These are phyloP conservation scores for Scolopax rusticola DNA, from an alignment of 2,797 vertebrate genomes.

Conservation along the genomic window DNA sequence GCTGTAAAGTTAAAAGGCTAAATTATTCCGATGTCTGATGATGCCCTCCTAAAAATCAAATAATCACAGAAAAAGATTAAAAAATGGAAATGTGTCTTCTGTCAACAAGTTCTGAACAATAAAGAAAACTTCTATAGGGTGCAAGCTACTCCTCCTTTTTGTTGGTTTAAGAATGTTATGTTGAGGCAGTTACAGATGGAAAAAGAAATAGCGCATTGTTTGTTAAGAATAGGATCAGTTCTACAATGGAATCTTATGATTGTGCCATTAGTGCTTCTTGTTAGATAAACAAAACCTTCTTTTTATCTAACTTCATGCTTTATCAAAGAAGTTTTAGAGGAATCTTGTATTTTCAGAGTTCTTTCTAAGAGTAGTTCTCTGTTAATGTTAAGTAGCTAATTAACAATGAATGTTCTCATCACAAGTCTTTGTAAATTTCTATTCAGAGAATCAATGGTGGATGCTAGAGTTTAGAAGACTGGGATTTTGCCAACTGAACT, in stretches of 20 bases:
- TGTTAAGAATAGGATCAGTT: not conserved
- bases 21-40: not conserved
- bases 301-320: not conserved
- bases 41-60: not conserved
- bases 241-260: not conserved
- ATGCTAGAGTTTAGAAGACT: not conserved
- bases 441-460: not conserved
- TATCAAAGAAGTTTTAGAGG: not conserved
- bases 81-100: not conserved
- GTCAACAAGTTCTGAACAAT: not conserved
- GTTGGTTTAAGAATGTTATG: not conserved
- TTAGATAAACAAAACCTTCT: not conserved
- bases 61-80: not conserved
- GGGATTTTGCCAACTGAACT: not conserved
- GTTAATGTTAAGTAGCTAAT: not conserved
- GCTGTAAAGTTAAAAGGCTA: not conserved
- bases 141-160: not conserved
- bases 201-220: not conserved
- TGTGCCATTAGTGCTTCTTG: not conserved
- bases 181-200: not conserved
- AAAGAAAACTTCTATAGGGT: not conserved
- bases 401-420: not conserved
- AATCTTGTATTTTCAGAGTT: not conserved
- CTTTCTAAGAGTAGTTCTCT: not conserved
- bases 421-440: not conserved